Percentiles rank a stretch among this genome's conserved stretches.
Evolutionary conservation across 2,113 vertebrate genomes (phyloP).

Genomic region (Psophia crepitans): DNA sequence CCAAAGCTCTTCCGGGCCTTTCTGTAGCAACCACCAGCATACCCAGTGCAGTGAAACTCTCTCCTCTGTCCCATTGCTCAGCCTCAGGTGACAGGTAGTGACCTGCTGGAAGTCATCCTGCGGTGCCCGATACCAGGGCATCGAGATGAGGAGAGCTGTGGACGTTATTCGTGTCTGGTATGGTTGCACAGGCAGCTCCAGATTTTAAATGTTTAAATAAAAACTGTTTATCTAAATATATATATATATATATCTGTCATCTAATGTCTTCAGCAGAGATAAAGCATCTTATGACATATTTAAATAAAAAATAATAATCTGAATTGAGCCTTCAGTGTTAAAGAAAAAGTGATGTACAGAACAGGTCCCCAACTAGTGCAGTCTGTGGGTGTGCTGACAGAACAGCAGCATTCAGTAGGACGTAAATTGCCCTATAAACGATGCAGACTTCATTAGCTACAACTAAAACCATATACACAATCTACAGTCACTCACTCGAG

Average conservation of each 20-base stretch:
- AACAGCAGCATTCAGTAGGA: constrained; percentile 19
- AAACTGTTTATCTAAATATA: constrained; percentile 54
- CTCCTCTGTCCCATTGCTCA: neutral
- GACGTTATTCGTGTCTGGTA: neutral
- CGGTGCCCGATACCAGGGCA: neutral
- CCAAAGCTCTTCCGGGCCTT: neutral
- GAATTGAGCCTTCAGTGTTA: constrained; percentile 25
- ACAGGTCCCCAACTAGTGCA: constrained; percentile 15
- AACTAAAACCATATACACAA: constrained; percentile 11
- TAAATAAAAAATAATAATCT: constrained; percentile 57
- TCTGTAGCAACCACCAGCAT: constrained; percentile 35
- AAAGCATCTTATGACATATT: constrained; percentile 45
- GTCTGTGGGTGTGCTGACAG: neutral
- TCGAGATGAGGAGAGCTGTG: neutral
- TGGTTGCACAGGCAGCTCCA: constrained; percentile 40
- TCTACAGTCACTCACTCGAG: constrained; percentile 34
- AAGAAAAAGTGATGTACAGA: constrained; percentile 34
- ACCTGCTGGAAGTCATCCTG: neutral
- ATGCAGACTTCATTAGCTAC: neutral
- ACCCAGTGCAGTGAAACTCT: constrained; percentile 7
- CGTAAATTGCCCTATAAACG: neutral
- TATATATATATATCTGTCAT: constrained; percentile 19
- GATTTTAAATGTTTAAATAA: constrained; percentile 56
- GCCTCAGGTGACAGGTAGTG: neutral
- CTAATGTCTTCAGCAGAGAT: constrained; percentile 43